Evolutionary conservation across 1,140 invertebrate genomes (phyloP).

Genomic region (Leguminivora glycinivorella): DNA sequence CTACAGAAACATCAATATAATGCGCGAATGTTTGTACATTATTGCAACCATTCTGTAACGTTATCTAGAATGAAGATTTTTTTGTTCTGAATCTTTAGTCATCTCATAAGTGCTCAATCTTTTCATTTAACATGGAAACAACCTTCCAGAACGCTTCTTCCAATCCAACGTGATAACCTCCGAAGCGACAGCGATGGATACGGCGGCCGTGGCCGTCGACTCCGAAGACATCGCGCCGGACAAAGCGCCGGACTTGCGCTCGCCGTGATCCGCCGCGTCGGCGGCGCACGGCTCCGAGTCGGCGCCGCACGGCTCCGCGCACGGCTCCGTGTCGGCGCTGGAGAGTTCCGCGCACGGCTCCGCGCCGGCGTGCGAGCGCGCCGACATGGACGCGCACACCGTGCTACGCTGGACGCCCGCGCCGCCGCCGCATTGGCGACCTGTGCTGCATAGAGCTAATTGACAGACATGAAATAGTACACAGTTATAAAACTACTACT

Average conservation of each 20-base stretch:
- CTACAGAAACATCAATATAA: too few species aligned
- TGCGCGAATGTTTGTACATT: too few species aligned
- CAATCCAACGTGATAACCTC: conserved; percentile 77
- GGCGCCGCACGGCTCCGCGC: background rate
- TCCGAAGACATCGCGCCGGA: conserved; percentile 66
- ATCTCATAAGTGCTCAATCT: too few species aligned
- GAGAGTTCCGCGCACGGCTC: conserved; percentile 68
- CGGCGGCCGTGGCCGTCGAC: conserved; percentile 54
- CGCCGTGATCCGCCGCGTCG: conserved; percentile 61
- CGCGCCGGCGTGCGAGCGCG: conserved; percentile 70
- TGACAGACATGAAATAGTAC: conserved; percentile 26
- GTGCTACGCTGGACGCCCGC: conserved; percentile 69
- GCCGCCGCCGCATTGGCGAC: conserved; percentile 69
- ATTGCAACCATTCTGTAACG: too few species aligned
- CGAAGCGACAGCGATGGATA: conserved; percentile 71
- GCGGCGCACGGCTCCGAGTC: conserved; percentile 38
- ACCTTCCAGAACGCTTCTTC: conserved; percentile 75
- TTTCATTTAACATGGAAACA: too few species aligned
- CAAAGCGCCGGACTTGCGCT: conserved; percentile 70
- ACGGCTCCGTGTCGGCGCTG: conserved; percentile 68
- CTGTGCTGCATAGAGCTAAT: conserved; percentile 60
- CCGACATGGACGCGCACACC: conserved; percentile 30
- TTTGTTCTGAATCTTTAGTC: too few species aligned
- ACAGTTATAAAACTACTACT: too few species aligned
- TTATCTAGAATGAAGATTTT: too few species aligned